Percentiles rank a stretch among this genome's conserved stretches.
phyloP scores from a whole-genome alignment of 1,140 invertebrate genomes.

The Apis dorsata region DNA sequence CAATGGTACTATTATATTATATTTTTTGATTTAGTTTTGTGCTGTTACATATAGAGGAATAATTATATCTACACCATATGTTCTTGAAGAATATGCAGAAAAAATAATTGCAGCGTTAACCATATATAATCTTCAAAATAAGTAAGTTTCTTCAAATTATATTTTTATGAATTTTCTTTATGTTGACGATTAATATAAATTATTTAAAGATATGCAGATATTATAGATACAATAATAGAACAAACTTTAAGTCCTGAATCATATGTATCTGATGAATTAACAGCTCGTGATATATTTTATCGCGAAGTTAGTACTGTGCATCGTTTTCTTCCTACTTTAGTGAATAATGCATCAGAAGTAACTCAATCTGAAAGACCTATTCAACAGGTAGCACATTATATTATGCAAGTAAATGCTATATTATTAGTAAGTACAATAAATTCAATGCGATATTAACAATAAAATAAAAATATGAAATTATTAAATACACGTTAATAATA shows the following conservation, averaged over 20 bases:
- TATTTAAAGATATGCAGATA: conserved; percentile 68
- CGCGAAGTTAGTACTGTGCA: conserved; percentile 84
- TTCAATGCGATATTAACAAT: neutral
- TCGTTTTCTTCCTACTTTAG: conserved; percentile 80
- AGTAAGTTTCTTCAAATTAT: conserved; percentile 73
- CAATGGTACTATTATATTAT: conserved; percentile 21
- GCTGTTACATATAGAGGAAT: conserved; percentile 82
- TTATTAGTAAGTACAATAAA: conserved; percentile 76
- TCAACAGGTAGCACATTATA: conserved; percentile 79
- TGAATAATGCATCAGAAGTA: conserved; percentile 79
- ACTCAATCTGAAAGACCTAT: conserved; percentile 81
- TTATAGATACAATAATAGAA: conserved; percentile 83
- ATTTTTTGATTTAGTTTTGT: conserved; percentile 78
- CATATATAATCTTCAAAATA: conserved; percentile 84
- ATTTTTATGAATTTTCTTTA: conserved; percentile 5
- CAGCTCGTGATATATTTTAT: conserved; percentile 87
- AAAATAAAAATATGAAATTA: neutral
- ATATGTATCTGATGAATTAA: conserved; percentile 80
- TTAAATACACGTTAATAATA: conserved; percentile 53
- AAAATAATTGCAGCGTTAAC: conserved; percentile 88
- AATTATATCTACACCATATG: conserved; percentile 83
- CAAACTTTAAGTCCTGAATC: conserved; percentile 79
- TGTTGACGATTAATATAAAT: neutral
- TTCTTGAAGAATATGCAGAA: conserved; percentile 86
- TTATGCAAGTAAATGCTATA: conserved; percentile 82